Conservation (phyloP, 1,140 invertebrate genomes). For the Lordiphosa mommai region DNA sequence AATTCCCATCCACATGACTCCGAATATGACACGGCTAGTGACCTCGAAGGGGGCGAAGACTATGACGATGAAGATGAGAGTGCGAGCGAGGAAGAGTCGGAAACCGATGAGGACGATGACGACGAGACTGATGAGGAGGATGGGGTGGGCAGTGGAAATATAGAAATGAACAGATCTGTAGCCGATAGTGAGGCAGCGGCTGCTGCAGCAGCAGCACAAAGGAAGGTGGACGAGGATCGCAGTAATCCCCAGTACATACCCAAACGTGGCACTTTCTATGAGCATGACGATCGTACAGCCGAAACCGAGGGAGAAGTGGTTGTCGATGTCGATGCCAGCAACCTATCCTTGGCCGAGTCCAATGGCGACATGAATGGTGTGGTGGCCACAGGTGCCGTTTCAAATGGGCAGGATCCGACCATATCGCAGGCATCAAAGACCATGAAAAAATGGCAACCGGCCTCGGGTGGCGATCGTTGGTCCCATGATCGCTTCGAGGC, state of each 20-base stretch:
- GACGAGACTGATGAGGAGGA: constrained; percentile 79
- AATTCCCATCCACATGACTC: constrained; percentile 78
- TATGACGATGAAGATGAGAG: constrained; percentile 68
- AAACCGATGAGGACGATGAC: constrained; percentile 71
- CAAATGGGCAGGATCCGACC: constrained; percentile 44
- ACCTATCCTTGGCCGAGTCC: constrained; percentile 18
- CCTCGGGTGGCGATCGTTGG: constrained; percentile 86
- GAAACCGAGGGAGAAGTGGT: constrained; percentile 81
- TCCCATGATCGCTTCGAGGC: constrained; percentile 94
- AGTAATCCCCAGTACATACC: constrained; percentile 98
- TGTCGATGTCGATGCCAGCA: constrained; percentile 28
- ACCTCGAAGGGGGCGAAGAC: constrained; percentile 79
- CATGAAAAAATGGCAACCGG: constrained; percentile 80
- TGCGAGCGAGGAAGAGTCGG: constrained; percentile 77
- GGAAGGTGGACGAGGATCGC: constrained; percentile 94
- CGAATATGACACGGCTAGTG: constrained; percentile 76
- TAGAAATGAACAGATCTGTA: constrained; percentile 81
- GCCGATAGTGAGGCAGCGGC: constrained; percentile 71
- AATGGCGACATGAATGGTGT: constrained; percentile 42
- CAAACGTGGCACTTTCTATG: constrained; percentile 96
- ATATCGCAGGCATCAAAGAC: constrained; percentile 77
- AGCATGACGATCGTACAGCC: constrained; percentile 94
- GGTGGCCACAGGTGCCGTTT: constrained; percentile 25
- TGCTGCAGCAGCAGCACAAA: constrained; percentile 80
- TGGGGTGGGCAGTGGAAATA: constrained; percentile 78